Percentiles rank a stretch among this genome's conserved stretches.
Evolutionary conservation across 2,797 vertebrate species (phyloP).

Genomic region (Neoniphon sammara): DNA sequence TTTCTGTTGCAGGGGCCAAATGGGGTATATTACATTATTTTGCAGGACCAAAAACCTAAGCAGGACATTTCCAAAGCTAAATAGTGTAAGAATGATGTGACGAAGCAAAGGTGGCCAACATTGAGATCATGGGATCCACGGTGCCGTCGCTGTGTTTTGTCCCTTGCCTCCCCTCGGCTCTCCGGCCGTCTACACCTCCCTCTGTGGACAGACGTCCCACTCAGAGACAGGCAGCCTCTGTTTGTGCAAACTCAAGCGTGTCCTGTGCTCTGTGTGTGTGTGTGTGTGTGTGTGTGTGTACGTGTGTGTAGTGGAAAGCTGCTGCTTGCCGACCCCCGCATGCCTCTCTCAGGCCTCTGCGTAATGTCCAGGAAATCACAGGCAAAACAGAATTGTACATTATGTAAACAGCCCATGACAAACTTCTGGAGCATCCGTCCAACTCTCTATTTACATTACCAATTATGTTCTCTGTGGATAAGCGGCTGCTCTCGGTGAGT

Average conservation of each 20-base stretch:
- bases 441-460: slow-evolving; percentile 82
- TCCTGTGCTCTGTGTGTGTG: slow-evolving; percentile 56
- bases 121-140: slow-evolving; percentile 55
- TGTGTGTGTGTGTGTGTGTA: slow-evolving; percentile 19
- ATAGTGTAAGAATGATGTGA: slow-evolving; percentile 15
- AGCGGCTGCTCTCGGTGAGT: slow-evolving; percentile 65
- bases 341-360: slow-evolving; percentile 79
- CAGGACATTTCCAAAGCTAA: slow-evolving; percentile 20
- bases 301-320: slow-evolving; percentile 43
- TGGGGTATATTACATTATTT: slow-evolving; percentile 8
- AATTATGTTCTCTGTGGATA: slow-evolving; percentile 78
- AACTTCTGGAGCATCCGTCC: slow-evolving; percentile 77
- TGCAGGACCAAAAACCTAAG: slow-evolving; percentile 1
- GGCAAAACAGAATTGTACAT: slow-evolving; percentile 82
- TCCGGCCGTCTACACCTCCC: slow-evolving; percentile 47
- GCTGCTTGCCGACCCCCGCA: slow-evolving; percentile 70
- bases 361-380: slow-evolving; percentile 82
- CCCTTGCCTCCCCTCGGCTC: slow-evolving; percentile 52
- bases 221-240: slow-evolving; percentile 78
- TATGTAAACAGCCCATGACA: slow-evolving; percentile 82
- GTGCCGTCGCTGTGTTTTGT: slow-evolving; percentile 53
- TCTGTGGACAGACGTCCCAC: slow-evolving; percentile 60
- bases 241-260: slow-evolving; percentile 83
- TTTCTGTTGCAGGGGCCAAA: slow-evolving; percentile 24
- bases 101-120: slow-evolving; percentile 27